Percentiles rank a stretch among this genome's conserved stretches.
These are phyloP conservation scores for Camptogramma bilineatum DNA, from an alignment of 2,888 invertebrate genomes.

Conservation along the genomic window DNA sequence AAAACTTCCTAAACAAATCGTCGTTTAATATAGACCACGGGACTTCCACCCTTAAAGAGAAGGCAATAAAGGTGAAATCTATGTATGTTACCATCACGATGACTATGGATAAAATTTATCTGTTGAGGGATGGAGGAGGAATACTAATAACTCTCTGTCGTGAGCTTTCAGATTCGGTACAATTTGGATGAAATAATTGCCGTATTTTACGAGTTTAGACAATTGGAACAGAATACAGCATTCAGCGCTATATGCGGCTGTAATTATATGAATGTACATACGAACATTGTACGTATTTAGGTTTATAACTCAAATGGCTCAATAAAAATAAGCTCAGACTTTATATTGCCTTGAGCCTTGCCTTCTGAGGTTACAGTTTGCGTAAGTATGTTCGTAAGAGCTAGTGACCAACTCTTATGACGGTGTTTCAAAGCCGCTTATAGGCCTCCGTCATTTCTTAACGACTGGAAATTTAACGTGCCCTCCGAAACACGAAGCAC, in stretches of 20 bases:
- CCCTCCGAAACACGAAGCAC: too few relatives aligned
- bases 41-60: slow-evolving; percentile 17
- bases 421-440: too few relatives aligned
- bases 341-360: not conserved
- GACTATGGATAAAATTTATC: slow-evolving; percentile 50
- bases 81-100: slow-evolving; percentile 41
- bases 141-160: slow-evolving; percentile 45
- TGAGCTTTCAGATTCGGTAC: slow-evolving; percentile 26
- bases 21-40: slow-evolving; percentile 16
- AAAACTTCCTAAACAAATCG: slow-evolving; percentile 29
- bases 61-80: slow-evolving; percentile 19
- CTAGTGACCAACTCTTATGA: too few relatives aligned
- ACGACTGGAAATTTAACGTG: too few relatives aligned
- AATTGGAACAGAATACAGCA: slow-evolving; percentile 1
- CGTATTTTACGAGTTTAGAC: slow-evolving; percentile 3
- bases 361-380: not conserved
- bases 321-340: not conserved
- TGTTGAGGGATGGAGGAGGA: slow-evolving; percentile 43
- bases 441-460: too few relatives aligned
- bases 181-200: slow-evolving; percentile 28
- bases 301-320: not conserved
- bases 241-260: not conserved
- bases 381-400: too few relatives aligned
- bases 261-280: not conserved
- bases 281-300: not conserved